Base-by-base conservation (phyloP, 1,140 invertebrate genomes). In the Steinernema feltiae region DNA sequence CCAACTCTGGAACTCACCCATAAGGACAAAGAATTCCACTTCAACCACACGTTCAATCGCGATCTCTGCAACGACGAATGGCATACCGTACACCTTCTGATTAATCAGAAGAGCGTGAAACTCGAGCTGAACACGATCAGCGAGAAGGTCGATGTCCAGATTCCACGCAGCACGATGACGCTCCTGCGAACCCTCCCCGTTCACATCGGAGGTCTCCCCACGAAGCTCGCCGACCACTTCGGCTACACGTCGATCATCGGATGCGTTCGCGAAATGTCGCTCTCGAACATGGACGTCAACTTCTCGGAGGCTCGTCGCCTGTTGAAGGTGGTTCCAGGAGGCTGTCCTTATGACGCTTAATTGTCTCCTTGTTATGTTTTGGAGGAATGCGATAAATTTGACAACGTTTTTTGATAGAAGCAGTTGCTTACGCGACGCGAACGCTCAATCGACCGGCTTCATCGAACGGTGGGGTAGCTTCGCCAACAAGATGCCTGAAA, bases 121-220 rank as follows among this genome's bases (percentile, higher is more conserved):
- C 31, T 76, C 71, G 74, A 41, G 21, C 30, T 76, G 27, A 72
- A 76, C 72, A 63, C 35, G 17, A 73, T 63, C 53, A 12, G 53
- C n/a, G 74, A 78, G 48, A 77, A 48, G 35, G 24, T 31, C 53
- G 30, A 78, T 18, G 30, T 76, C 2, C 75, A 63, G 24, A 63
- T 63, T 27, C 53, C 75, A 18, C 41, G 76, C 24, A 46, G 18
- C 41, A 29, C 69, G 41, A 15, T 35, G n/a, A 46, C 7, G 18
- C 74, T 78, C 15, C n/a, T 76, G 73, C 74, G 76, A 35, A 78
- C 53, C 21, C 74, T 76, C 3, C 74, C 75, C 17, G 35, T 76
- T 41, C 76, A 77, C 74, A 76, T 76, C 75, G 74, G 41, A 30
- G 74, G 74, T 70, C 30, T 76, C 30, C 76, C 75, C 3, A 48